Evolutionary conservation across 2,113 vertebrate genomes (phyloP).

Genomic region (Mustela lutreola): DNA sequence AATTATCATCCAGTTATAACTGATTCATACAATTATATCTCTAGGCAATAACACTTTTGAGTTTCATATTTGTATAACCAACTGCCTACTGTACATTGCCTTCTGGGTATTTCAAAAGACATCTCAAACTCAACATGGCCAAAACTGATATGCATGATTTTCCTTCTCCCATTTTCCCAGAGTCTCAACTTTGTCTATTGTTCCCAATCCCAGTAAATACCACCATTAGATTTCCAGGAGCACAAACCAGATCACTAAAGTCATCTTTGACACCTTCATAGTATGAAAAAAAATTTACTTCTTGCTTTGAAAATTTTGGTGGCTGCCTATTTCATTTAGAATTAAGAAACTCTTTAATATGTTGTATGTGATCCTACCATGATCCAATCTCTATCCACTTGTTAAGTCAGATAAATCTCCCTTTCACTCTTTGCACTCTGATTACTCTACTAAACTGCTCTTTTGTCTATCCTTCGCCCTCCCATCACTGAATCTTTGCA

Average conservation of each 20-base stretch:
- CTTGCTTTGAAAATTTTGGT: not conserved
- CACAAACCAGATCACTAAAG: not conserved
- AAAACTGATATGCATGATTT: conserved; percentile 33
- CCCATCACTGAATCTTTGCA: not conserved
- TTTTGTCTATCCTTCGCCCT: not conserved
- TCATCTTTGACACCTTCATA: not conserved
- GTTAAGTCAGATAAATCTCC: not conserved
- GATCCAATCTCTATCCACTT: not conserved
- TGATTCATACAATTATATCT: conserved; percentile 59
- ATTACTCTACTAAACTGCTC: not conserved
- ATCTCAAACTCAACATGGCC: conserved; percentile 35
- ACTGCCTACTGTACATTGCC: not conserved
- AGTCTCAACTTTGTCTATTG: not conserved
- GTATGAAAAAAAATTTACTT: not conserved
- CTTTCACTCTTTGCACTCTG: not conserved
- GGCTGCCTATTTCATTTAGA: not conserved
- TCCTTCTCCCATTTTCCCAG: not conserved
- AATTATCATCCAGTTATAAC: conserved; percentile 51
- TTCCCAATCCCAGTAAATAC: not conserved
- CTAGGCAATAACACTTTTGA: not conserved
- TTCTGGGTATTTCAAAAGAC: conserved; percentile 40
- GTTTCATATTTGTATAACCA: conserved; percentile 43
- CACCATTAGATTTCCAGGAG: not conserved
- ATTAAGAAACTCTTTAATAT: not conserved
- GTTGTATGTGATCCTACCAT: not conserved